Evolutionary conservation across 2,797 vertebrate species (phyloP).

Genomic region (Columba guinea): DNA sequence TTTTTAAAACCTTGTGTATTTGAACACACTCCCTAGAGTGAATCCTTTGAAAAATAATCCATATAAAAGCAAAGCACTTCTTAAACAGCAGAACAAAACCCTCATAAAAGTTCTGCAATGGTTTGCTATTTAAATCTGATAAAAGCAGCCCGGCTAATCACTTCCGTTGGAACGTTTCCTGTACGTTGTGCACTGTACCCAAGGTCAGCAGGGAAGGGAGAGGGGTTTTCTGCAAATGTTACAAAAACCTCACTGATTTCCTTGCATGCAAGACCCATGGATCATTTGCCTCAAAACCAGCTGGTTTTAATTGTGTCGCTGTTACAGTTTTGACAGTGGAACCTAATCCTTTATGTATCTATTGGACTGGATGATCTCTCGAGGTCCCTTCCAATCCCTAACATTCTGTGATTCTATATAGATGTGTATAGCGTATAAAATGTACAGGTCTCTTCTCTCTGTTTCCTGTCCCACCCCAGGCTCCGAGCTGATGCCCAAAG

Average conservation of each 20-base stretch:
- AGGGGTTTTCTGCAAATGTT: slow-evolving; percentile 33
- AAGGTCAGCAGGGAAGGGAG: slow-evolving; percentile 68
- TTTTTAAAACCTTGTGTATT: slow-evolving; percentile 62
- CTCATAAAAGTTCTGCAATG: slow-evolving; percentile 74
- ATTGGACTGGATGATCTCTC: too few relatives aligned
- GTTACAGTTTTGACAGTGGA: background rate
- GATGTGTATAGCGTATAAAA: too few relatives aligned
- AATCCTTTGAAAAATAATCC: slow-evolving; percentile 71
- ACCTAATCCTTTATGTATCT: background rate
- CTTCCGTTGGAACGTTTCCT: slow-evolving; percentile 73
- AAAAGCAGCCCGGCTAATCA: slow-evolving; percentile 80
- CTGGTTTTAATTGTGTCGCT: background rate
- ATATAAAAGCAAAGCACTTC: slow-evolving; percentile 69
- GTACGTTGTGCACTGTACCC: slow-evolving; percentile 33
- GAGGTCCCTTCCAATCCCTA: too few relatives aligned
- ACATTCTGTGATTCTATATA: too few relatives aligned
- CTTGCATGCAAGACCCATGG: background rate
- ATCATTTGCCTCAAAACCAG: background rate
- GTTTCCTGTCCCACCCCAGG: slow-evolving; percentile 75
- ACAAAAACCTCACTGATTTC: background rate
- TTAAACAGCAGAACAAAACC: slow-evolving; percentile 75
- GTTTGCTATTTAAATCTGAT: slow-evolving; percentile 78
- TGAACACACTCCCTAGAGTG: slow-evolving; percentile 77
- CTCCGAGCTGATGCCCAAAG: slow-evolving; percentile 98
- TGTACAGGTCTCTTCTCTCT: background rate